phyloP scores from a whole-genome alignment of 1,140 invertebrate genomes.

The Plutomurus gul region DNA sequence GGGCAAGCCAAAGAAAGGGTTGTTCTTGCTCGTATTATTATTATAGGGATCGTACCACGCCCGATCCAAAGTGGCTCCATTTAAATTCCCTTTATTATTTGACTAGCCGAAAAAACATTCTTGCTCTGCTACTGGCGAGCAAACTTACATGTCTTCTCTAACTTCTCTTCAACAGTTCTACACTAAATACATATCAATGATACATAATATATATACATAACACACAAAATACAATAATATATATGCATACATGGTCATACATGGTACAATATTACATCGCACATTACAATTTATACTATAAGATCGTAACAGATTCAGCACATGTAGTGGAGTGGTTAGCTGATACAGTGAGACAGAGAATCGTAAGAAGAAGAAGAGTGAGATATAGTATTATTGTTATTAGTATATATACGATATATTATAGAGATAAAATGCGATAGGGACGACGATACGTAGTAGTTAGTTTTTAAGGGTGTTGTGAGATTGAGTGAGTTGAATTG shows the following conservation, averaged over 20 bases:
- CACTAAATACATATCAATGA: neutral
- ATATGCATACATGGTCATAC: too few relatives aligned
- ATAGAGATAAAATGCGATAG: too few relatives aligned
- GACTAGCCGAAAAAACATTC: slow-evolving; percentile 43
- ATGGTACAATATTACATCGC: too few relatives aligned
- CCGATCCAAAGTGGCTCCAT: slow-evolving; percentile 45
- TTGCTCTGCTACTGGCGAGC: slow-evolving; percentile 31
- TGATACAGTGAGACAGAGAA: too few relatives aligned
- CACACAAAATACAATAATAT: neutral
- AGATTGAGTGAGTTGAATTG: neutral
- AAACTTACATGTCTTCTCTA: neutral
- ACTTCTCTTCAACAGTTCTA: neutral
- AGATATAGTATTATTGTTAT: too few relatives aligned
- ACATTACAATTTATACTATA: too few relatives aligned
- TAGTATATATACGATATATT: too few relatives aligned
- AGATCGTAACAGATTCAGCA: too few relatives aligned
- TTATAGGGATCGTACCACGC: slow-evolving; percentile 46
- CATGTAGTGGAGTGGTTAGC: too few relatives aligned
- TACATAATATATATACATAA: neutral
- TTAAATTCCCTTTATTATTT: slow-evolving; percentile 46
- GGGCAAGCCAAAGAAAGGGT: slow-evolving; percentile 37
- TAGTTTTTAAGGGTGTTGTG: slow-evolving; percentile 4
- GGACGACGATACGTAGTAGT: neutral
- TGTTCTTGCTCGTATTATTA: slow-evolving; percentile 46
- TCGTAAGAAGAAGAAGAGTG: too few relatives aligned